These are phyloP conservation scores for Argentina silus DNA, from an alignment of 2,797 vertebrate genomes.

Conservation along the genomic window DNA sequence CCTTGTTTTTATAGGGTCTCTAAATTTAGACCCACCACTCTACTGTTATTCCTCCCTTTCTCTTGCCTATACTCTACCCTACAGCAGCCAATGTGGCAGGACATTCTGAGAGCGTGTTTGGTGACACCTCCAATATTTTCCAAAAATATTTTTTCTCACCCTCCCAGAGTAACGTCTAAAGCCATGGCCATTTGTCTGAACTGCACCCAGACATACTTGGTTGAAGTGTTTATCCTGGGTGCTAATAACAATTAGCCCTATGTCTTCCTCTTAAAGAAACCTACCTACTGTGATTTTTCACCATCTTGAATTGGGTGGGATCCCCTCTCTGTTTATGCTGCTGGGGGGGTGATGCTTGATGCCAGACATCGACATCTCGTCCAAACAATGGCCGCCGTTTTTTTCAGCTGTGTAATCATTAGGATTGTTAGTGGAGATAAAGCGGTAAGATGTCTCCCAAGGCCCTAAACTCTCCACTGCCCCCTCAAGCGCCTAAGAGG, in stretches of 20 bases:
- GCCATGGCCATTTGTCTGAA: conserved; percentile 56
- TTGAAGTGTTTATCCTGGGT: conserved; percentile 74
- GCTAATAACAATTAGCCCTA: conserved; percentile 71
- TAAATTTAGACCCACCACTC: background rate
- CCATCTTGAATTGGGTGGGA: background rate
- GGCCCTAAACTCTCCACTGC: too few species aligned
- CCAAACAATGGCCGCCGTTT: conserved; percentile 72
- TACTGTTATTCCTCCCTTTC: background rate
- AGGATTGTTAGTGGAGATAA: conserved; percentile 54
- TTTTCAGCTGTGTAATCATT: conserved; percentile 71
- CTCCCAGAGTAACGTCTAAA: conserved; percentile 46
- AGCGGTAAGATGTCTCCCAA: conserved; percentile 10
- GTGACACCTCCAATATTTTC: conserved; percentile 40
- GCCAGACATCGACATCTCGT: conserved; percentile 77
- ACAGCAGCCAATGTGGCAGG: conserved; percentile 56
- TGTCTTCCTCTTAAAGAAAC: conserved; percentile 54
- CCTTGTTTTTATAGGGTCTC: too few species aligned
- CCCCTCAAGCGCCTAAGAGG: too few species aligned
- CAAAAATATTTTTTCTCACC: conserved; percentile 50
- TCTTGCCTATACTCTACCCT: conserved; percentile 28
- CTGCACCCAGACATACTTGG: conserved; percentile 64
- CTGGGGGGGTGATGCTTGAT: conserved; percentile 75
- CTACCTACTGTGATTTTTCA: conserved; percentile 62
- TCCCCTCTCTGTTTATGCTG: conserved; percentile 71
- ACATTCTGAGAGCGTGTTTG: conserved; percentile 19